Conservation (phyloP, 2,888 invertebrate genomes). For the Leptarthrus brevirostris region DNA sequence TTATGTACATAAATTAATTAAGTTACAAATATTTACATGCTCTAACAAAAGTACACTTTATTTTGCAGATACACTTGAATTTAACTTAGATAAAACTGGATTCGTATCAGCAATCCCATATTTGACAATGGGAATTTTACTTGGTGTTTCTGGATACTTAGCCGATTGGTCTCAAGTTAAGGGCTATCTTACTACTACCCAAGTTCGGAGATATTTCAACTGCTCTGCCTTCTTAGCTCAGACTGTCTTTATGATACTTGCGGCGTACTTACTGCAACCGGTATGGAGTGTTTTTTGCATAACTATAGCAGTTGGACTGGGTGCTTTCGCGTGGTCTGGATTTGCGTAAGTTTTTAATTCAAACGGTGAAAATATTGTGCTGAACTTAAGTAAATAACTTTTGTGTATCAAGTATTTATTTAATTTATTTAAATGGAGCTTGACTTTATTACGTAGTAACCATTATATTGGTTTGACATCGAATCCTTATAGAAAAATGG, state of each 20-base stretch:
- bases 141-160: conserved; percentile 83
- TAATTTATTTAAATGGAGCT: too few species aligned
- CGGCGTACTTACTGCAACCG: conserved; percentile 79
- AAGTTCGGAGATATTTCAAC: conserved; percentile 79
- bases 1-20: too few species aligned
- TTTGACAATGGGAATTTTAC: conserved; percentile 84
- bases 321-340: conserved; percentile 93
- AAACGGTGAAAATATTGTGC: neutral
- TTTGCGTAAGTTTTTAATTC: conserved; percentile 76
- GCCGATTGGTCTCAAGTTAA: conserved; percentile 82
- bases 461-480: too few species aligned
- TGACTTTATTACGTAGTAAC: too few species aligned
- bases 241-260: conserved; percentile 86
- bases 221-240: conserved; percentile 81
- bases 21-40: too few species aligned
- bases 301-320: conserved; percentile 88
- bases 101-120: conserved; percentile 89
- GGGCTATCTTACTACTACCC: conserved; percentile 77
- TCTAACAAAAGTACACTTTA: too few species aligned
- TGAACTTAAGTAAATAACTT: neutral
- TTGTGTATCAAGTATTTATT: too few species aligned
- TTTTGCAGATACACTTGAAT: conserved; percentile 76
- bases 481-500: too few species aligned
- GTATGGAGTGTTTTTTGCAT: conserved; percentile 82
- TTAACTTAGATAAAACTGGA: conserved; percentile 82